These are phyloP conservation scores for Heliconius nattereri DNA, from an alignment of 1,140 invertebrate genomes.

Conservation along the genomic window DNA sequence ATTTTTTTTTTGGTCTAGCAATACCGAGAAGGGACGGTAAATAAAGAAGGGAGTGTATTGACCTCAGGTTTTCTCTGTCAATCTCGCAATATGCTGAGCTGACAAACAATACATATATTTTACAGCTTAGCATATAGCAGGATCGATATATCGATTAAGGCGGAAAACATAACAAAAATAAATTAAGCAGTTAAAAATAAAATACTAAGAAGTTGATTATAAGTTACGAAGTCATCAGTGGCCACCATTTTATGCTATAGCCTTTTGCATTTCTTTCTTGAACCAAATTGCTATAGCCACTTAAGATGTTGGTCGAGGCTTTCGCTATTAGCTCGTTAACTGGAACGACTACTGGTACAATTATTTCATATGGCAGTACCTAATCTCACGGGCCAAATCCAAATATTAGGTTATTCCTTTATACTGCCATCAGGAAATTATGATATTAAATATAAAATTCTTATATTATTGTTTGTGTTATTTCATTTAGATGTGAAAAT, in stretches of 20 bases:
- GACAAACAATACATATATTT: too few species aligned
- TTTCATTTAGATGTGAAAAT: not conserved
- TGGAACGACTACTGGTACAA: conserved; percentile 4
- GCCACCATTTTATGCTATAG: not conserved
- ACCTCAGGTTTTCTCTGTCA: too few species aligned
- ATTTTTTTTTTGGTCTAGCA: too few species aligned
- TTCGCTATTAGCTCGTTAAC: not conserved
- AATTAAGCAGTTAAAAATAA: too few species aligned
- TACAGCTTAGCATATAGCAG: too few species aligned
- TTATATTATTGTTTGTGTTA: not conserved
- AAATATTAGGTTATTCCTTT: not conserved
- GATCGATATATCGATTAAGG: too few species aligned
- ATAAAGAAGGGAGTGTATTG: too few species aligned
- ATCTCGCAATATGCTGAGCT: too few species aligned
- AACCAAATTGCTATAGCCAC: not conserved
- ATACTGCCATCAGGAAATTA: not conserved
- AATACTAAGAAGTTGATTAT: too few species aligned
- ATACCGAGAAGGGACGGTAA: too few species aligned
- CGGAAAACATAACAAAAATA: too few species aligned
- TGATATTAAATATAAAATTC: not conserved
- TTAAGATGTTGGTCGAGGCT: not conserved
- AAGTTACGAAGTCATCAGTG: not conserved
- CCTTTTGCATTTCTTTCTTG: not conserved
- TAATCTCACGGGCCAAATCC: not conserved
- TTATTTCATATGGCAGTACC: not conserved